These are phyloP conservation scores for Ceriagrion tenellum DNA, from an alignment of 2,888 invertebrate genomes.

Conservation along the genomic window DNA sequence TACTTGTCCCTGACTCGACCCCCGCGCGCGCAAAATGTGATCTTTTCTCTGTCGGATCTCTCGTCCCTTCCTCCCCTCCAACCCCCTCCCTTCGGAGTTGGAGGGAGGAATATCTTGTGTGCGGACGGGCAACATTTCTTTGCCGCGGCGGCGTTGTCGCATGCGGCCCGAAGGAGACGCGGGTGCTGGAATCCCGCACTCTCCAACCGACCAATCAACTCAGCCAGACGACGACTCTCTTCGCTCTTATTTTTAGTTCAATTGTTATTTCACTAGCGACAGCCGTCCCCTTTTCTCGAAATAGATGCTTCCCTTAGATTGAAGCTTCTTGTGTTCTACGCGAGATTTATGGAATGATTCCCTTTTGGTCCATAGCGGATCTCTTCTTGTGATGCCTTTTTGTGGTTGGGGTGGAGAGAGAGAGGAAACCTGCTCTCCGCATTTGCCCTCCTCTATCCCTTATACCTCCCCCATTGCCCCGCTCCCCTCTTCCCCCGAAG, in stretches of 20 bases:
- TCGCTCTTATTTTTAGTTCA: slow-evolving; percentile 52
- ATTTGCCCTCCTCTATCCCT: neutral
- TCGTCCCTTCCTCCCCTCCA: neutral
- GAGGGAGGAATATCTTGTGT: no score
- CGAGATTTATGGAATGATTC: slow-evolving; percentile 52
- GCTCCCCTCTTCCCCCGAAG: neutral
- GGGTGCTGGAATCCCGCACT: slow-evolving; percentile 21
- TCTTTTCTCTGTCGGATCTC: neutral
- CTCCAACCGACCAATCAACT: slow-evolving; percentile 47
- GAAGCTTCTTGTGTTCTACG: neutral
- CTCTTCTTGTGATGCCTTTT: neutral
- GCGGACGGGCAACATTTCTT: no score
- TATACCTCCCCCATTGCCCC: neutral
- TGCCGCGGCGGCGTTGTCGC: no score
- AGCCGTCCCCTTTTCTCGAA: slow-evolving; percentile 30
- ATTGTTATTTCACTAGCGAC: slow-evolving; percentile 54
- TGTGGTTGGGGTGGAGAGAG: neutral
- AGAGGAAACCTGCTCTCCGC: neutral
- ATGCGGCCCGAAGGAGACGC: no score
- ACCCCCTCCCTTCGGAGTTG: neutral
- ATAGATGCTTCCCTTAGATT: slow-evolving; percentile 41
- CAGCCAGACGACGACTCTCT: slow-evolving; percentile 34
- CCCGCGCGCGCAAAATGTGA: neutral
- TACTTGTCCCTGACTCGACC: neutral
- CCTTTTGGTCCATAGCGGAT: slow-evolving; percentile 28